A percentile compares a stretch with the other conserved stretches of the same genome.
Conservation (phyloP, 2,888 invertebrate species). For the Pherbina coryleti region DNA sequence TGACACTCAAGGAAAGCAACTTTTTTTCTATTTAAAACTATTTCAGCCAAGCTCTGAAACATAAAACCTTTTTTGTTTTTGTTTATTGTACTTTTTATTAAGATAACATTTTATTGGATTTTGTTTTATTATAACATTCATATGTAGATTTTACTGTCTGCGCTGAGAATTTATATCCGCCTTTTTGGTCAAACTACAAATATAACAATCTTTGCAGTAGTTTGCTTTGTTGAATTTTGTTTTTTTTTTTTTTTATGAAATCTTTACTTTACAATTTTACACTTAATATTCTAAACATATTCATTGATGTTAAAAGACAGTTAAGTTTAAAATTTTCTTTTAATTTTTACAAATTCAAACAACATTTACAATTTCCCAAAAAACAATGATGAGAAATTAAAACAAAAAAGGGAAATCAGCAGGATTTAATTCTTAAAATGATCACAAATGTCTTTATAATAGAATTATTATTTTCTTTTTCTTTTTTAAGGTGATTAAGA, state of each 20-base stretch:
- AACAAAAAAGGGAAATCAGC: neutral
- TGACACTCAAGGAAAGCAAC: too few relatives aligned
- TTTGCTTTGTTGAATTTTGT: neutral
- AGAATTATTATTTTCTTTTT: neutral
- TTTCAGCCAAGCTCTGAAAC: too few relatives aligned
- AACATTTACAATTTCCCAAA: neutral
- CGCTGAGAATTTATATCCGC: too few relatives aligned
- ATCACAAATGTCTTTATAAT: neutral
- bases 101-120: too few relatives aligned
- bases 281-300: neutral
- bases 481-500: neutral
- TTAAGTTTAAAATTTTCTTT: neutral
- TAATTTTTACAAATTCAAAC: constrained; percentile 9
- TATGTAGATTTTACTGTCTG: too few relatives aligned
- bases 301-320: neutral
- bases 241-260: neutral
- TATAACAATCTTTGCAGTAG: neutral
- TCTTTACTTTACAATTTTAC: too few relatives aligned
- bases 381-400: neutral
- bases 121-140: too few relatives aligned
- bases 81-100: neutral
- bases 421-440: neutral
- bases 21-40: too few relatives aligned
- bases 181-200: neutral
- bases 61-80: constrained; percentile 8